These are phyloP conservation scores for Drosophila sulfurigaster DNA, from an alignment of 1,140 invertebrate species.

Conservation along the genomic window DNA sequence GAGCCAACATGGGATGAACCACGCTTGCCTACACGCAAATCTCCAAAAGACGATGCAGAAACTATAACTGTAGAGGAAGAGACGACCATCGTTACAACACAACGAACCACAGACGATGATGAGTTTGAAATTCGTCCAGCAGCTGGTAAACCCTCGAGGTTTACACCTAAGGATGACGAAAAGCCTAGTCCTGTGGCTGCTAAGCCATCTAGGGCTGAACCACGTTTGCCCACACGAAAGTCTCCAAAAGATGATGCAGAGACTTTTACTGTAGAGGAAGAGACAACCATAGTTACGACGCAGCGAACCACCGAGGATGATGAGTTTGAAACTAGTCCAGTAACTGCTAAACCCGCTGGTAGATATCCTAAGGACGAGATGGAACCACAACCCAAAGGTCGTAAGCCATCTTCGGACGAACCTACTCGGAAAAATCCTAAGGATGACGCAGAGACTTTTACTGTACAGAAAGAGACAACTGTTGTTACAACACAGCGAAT, in stretches of 20 bases:
- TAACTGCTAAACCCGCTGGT: not conserved
- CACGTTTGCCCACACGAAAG: not conserved
- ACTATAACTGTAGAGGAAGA: conserved; percentile 1
- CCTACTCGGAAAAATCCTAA: conserved; percentile 1
- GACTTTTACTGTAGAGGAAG: conserved; percentile 2
- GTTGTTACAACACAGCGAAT: conserved; percentile 2
- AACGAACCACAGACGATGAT: not conserved
- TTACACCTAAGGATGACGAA: not conserved
- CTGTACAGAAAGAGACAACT: not conserved
- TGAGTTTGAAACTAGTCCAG: not conserved
- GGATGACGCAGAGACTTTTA: conserved; percentile 3
- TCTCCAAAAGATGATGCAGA: conserved; percentile 5
- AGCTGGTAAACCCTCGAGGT: conserved; percentile 6
- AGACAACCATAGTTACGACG: not conserved
- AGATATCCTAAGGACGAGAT: not conserved
- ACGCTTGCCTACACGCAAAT: not conserved
- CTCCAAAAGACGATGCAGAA: conserved; percentile 1
- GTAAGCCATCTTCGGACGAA: conserved; percentile 1
- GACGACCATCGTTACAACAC: not conserved
- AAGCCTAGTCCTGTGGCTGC: not conserved
- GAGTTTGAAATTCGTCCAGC: not conserved
- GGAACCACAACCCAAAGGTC: not conserved
- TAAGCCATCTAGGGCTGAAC: not conserved
- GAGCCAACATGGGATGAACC: conserved; percentile 14
- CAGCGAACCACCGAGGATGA: not conserved